Base-by-base conservation (phyloP, 1,140 invertebrate species). In the Ectropis grisescens region DNA sequence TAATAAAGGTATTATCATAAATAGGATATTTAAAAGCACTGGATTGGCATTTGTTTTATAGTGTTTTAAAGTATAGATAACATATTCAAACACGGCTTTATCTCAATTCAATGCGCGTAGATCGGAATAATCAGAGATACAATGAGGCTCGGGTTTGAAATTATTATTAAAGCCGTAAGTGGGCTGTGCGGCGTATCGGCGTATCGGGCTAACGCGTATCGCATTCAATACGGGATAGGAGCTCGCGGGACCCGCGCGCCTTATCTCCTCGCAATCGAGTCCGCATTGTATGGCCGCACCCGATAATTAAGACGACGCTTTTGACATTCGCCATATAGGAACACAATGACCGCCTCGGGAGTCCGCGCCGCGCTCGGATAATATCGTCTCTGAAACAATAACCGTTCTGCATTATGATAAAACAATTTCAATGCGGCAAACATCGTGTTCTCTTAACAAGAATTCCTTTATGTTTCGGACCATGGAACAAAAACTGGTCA, bases 251-350 rank as follows among this genome's bases (percentile, higher is more conserved):
- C 16, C 16, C 3, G 16, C 3, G 16, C 16, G 16, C 16, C 67
- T 80, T 81, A 81, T 81, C 75, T 78, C 59, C 58, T 30, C 70
- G 70, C 72, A 64, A 81, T 81, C 75, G 68, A 62, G 59, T 76
- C 58, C 58, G 75, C 70, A 78, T 78, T 81, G 75, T 78, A 62
- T 68, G 44, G 58, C 67, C 62, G 66, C 62, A 60, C 64, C 68
- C 65, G 75, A 78, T 81, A 81, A 81, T 81, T 81, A 81, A 81
- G 75, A 81, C 75, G 72, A 81, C 71, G 70, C 59, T 81, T 81
- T 78, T 81, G 75, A 81, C 75, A 78, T 74, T 81, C 72, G 61
- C 75, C 75, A 75, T 80, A 80, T 80, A 80, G 70, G 75, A 78
- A 74, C 64, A 80, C 72, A 80, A 80, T 80, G 69, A 78, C 59